Evolutionary conservation across 2,113 vertebrate genomes (phyloP).

Genomic region (Megaptera novaeangliae): DNA sequence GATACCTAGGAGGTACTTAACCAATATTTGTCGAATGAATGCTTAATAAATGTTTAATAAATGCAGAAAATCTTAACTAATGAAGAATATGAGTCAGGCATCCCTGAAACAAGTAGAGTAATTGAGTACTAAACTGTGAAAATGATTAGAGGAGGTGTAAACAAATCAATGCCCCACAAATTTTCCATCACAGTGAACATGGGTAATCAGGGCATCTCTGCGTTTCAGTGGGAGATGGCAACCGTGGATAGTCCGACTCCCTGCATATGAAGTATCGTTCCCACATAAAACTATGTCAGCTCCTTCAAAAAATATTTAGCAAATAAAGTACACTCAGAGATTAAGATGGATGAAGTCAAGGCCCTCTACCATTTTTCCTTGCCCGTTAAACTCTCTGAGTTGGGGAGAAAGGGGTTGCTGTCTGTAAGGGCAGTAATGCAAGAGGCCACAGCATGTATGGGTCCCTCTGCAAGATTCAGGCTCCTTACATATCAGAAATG

Average conservation of each 20-base stretch:
- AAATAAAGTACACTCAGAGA: background rate
- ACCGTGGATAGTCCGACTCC: background rate
- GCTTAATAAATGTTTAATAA: background rate
- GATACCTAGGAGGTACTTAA: background rate
- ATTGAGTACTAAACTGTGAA: background rate
- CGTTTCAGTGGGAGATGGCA: background rate
- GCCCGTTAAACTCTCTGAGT: background rate
- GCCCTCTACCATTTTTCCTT: background rate
- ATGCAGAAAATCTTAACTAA: slow-evolving; percentile 2
- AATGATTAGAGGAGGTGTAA: background rate
- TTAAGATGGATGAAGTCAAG: background rate
- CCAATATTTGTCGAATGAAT: background rate
- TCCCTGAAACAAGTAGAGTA: background rate
- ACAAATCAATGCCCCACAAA: background rate
- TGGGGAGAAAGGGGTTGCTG: background rate
- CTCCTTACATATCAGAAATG: background rate
- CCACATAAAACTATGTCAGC: background rate
- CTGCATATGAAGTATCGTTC: background rate
- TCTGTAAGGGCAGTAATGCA: background rate
- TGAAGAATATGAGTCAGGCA: background rate
- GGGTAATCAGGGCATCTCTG: background rate
- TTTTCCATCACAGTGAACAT: background rate
- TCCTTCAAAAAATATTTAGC: slow-evolving; percentile 24
- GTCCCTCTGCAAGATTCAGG: too few species aligned
- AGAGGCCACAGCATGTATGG: background rate